Conservation (phyloP, 1,140 invertebrate genomes). For the Aplysia californica region DNA sequence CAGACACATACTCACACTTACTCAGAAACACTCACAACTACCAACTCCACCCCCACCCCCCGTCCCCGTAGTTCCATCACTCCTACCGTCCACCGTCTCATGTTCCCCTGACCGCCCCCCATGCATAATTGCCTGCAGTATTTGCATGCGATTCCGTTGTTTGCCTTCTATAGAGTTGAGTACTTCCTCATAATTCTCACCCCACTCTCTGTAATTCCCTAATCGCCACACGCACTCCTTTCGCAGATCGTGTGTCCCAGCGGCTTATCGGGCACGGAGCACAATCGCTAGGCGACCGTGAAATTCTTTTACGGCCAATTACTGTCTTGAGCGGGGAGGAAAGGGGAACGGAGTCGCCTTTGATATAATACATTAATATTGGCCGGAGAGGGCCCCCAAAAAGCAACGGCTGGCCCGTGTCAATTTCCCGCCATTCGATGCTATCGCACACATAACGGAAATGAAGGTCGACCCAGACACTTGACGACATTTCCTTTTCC, state of each 20-base stretch:
- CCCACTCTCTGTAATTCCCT: constrained; percentile 7
- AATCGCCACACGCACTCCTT: not conserved
- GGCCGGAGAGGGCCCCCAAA: constrained; percentile 12
- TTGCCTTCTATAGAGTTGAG: constrained; percentile 15
- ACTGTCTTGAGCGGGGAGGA: constrained; percentile 5
- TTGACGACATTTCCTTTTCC: not conserved
- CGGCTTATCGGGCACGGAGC: constrained; percentile 19
- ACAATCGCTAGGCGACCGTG: constrained; percentile 36
- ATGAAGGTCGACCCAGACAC: constrained; percentile 24
- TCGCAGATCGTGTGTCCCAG: constrained; percentile 10
- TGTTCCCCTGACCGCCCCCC: too few relatives aligned
- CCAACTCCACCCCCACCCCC: too few relatives aligned
- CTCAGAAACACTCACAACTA: too few relatives aligned
- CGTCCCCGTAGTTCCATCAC: too few relatives aligned
- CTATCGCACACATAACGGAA: constrained; percentile 31
- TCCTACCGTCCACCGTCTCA: too few relatives aligned
- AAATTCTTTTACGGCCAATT: constrained; percentile 42
- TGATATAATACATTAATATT: constrained; percentile 42
- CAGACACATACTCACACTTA: too few relatives aligned
- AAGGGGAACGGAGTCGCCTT: constrained; percentile 11
- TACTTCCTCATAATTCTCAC: constrained; percentile 16
- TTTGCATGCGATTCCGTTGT: too few relatives aligned
- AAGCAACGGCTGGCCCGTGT: constrained; percentile 11
- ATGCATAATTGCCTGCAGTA: too few relatives aligned
- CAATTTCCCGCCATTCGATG: constrained; percentile 7